These are phyloP conservation scores for Serinus canaria DNA, from an alignment of 2,113 vertebrate genomes.

Conservation along the genomic window DNA sequence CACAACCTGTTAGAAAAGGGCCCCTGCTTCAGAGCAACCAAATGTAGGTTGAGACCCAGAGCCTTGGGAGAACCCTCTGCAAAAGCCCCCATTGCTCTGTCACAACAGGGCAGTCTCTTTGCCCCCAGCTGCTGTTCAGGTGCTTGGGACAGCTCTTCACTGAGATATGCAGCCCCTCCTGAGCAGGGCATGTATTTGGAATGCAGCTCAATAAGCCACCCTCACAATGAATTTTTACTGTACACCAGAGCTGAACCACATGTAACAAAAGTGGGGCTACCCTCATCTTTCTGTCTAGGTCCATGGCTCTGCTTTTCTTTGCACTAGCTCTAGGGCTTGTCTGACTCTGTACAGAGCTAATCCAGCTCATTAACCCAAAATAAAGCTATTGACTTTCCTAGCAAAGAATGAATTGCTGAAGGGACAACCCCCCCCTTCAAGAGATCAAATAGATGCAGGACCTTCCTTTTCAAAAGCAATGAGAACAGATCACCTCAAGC, in stretches of 20 bases:
- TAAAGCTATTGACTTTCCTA: not conserved
- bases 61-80: not conserved
- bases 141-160: not conserved
- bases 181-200: not conserved
- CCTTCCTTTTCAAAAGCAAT: not conserved
- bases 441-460: not conserved
- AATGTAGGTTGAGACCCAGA: not conserved
- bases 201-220: not conserved
- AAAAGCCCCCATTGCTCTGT: not conserved
- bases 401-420: not conserved
- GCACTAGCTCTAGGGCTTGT: not conserved
- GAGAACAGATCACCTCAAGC: not conserved
- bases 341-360: not conserved
- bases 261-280: not conserved
- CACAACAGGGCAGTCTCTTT: not conserved
- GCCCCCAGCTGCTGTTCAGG: not conserved
- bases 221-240: accelerated
- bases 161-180: not conserved
- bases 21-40: not conserved
- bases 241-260: not conserved
- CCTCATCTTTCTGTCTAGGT: not conserved
- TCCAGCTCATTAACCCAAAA: not conserved
- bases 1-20: not conserved
- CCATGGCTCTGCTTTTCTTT: not conserved
- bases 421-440: not conserved